A percentile compares a stretch with the other conserved stretches of the same genome.
These are phyloP conservation scores for Leptopilina drosophilae DNA, from an alignment of 2,888 invertebrate species.

Conservation along the genomic window DNA sequence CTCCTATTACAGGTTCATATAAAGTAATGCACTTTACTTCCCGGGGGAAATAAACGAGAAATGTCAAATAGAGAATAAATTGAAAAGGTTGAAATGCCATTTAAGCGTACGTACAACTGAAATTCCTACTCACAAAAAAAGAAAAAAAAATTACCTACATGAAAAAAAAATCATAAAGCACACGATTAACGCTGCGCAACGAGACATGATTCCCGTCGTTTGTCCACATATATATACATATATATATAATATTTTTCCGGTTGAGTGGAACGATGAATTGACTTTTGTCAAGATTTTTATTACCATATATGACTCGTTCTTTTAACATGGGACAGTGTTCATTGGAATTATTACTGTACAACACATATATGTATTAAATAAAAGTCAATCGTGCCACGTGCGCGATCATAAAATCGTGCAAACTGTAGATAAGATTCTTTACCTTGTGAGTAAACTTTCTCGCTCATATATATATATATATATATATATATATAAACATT, in stretches of 20 bases:
- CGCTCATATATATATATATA: not conserved
- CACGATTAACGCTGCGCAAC: slow-evolving; percentile 65
- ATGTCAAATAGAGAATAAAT: no score
- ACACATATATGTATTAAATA: not conserved
- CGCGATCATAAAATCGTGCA: slow-evolving; percentile 26
- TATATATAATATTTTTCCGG: slow-evolving; percentile 58
- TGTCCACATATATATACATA: slow-evolving; percentile 54
- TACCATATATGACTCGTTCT: slow-evolving; percentile 15
- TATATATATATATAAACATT: no score
- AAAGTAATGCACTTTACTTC: no score
- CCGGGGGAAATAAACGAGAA: no score
- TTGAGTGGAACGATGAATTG: slow-evolving; percentile 60
- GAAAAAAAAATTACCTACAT: not conserved
- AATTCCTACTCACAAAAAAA: slow-evolving; percentile 3
- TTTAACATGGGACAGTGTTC: slow-evolving; percentile 23
- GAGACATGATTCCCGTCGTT: slow-evolving; percentile 76
- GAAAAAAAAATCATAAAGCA: no score
- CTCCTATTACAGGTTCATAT: no score
- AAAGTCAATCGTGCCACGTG: slow-evolving; percentile 34
- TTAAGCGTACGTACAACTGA: no score
- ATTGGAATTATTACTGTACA: not conserved
- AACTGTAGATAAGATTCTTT: slow-evolving; percentile 35
- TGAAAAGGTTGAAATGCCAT: no score
- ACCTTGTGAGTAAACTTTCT: slow-evolving; percentile 33
- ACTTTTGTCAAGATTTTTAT: slow-evolving; percentile 52